A percentile compares a stretch with the other conserved stretches of the same genome.
Evolutionary conservation across 2,113 vertebrate species (phyloP).

Genomic region (Pedetes capensis): DNA sequence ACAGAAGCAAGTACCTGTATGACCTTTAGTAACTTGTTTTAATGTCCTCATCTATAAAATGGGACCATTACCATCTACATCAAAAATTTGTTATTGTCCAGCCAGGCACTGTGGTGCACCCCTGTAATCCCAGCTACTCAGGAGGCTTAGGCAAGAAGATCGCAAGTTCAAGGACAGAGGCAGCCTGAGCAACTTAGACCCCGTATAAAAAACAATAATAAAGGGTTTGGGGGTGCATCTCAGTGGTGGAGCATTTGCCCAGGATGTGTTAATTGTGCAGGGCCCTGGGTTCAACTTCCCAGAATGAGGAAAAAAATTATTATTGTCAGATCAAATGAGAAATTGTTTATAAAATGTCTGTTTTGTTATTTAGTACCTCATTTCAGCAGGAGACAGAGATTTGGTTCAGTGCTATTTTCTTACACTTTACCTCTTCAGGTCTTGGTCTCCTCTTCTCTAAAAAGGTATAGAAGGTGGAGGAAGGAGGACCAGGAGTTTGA

Average conservation of each 20-base stretch:
- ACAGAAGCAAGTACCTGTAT: not conserved
- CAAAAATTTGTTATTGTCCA: no score
- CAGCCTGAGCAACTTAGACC: no score
- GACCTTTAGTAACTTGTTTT: constrained; percentile 20
- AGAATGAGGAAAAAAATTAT: not conserved
- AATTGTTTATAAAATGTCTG: not conserved
- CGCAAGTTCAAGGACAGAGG: no score
- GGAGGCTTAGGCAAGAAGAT: no score
- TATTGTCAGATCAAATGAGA: not conserved
- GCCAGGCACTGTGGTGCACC: no score
- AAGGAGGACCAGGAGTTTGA: not conserved
- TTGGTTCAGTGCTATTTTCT: not conserved
- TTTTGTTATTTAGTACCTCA: not conserved
- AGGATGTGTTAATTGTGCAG: no score
- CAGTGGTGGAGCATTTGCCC: no score
- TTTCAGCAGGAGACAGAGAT: not conserved
- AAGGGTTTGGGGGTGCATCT: no score
- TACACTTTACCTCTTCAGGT: no score
- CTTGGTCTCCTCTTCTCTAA: not conserved
- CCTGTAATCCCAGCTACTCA: no score
- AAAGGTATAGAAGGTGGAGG: not conserved
- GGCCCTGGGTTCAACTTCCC: no score
- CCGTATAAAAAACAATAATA: no score
- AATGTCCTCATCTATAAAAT: constrained; percentile 40
- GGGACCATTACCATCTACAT: not conserved